These are phyloP conservation scores for Xestobium rufovillosum DNA, from an alignment of 2,888 invertebrate species.

Conservation along the genomic window DNA sequence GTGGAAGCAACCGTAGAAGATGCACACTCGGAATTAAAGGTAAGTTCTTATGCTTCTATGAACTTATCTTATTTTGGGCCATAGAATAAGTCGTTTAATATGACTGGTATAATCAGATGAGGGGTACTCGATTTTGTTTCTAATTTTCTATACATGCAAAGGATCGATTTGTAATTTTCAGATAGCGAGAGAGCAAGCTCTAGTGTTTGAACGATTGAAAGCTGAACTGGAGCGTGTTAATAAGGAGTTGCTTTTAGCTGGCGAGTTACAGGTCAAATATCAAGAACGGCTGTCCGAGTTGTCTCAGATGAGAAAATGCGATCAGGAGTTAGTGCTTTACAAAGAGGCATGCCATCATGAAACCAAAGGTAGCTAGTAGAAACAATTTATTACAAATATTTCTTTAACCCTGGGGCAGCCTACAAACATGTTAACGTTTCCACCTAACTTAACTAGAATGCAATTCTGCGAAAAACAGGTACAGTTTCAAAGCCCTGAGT, in stretches of 20 bases:
- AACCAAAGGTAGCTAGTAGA: constrained; percentile 41
- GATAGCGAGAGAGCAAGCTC: constrained; percentile 40
- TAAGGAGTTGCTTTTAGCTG: constrained; percentile 49
- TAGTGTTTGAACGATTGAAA: constrained; percentile 45
- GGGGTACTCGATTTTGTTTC: too few species aligned
- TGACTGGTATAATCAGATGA: too few species aligned
- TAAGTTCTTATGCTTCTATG: constrained; percentile 24
- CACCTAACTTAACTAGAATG: too few species aligned
- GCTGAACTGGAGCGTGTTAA: constrained; percentile 49
- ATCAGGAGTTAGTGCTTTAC: constrained; percentile 43
- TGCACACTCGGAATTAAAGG: constrained; percentile 38
- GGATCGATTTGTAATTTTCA: constrained; percentile 21
- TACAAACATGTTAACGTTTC: too few species aligned
- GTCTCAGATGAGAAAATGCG: constrained; percentile 41
- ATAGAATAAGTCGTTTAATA: constrained; percentile 6
- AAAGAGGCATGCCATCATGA: constrained; percentile 47
- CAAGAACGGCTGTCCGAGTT: constrained; percentile 47
- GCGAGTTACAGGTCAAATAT: constrained; percentile 51
- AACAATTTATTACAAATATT: too few species aligned
- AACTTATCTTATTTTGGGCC: too few species aligned
- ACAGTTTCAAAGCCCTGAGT: too few species aligned
- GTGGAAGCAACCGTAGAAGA: constrained; percentile 40
- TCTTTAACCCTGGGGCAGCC: too few species aligned
- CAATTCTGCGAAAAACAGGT: too few species aligned
- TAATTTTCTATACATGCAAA: too few species aligned